These are phyloP conservation scores for Paradoxurus hermaphroditus DNA, from an alignment of 2,113 vertebrate genomes.

Conservation along the genomic window DNA sequence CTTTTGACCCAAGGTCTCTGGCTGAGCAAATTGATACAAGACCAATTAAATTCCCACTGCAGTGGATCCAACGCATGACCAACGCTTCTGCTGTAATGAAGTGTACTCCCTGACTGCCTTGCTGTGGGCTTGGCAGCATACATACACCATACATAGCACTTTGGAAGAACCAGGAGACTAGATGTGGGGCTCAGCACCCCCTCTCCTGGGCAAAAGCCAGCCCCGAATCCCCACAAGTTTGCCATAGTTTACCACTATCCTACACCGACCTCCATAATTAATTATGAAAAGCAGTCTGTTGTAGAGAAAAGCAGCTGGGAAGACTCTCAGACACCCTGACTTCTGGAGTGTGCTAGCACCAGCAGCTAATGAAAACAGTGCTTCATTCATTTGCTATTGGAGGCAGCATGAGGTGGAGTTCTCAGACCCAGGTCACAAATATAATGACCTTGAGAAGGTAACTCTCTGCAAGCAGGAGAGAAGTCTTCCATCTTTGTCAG, in stretches of 20 bases:
- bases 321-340: neutral
- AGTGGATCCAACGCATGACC: neutral
- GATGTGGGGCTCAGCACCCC: neutral
- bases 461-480: neutral
- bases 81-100: neutral
- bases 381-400: neutral
- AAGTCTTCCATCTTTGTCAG: neutral
- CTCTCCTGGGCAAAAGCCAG: neutral
- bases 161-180: neutral
- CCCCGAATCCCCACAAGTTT: neutral
- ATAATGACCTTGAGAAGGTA: neutral
- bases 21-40: neutral
- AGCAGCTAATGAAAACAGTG: neutral
- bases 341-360: neutral
- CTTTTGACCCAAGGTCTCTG: neutral
- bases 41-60: neutral
- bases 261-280: neutral
- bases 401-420: neutral
- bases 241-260: neutral
- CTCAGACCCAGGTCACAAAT: neutral
- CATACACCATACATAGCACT: neutral
- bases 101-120: neutral
- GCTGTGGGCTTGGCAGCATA: neutral
- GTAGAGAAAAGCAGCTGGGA: neutral
- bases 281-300: neutral